phyloP scores from a whole-genome alignment of 2,797 vertebrate species.

The Coilia nasus region DNA sequence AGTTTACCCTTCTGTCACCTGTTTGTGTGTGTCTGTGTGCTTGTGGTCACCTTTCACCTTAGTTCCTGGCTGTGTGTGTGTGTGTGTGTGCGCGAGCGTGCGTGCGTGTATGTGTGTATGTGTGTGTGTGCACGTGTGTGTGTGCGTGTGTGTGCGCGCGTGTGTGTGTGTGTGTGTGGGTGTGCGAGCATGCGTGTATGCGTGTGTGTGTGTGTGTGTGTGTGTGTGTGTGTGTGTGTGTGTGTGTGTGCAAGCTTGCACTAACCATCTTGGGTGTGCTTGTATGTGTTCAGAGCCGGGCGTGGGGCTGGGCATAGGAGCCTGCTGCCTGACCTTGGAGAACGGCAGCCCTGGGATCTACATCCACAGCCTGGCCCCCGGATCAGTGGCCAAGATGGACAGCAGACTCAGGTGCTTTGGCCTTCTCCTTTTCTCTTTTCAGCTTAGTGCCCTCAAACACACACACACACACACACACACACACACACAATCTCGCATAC shows the following conservation, averaged over 20 bases:
- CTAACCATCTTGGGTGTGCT: not conserved
- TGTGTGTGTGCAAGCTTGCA: not conserved
- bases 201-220: not conserved
- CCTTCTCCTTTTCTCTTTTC: not conserved
- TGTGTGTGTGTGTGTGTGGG: conserved; percentile 6
- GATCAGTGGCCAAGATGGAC: conserved; percentile 96
- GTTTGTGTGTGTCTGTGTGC: not conserved
- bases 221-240: not conserved
- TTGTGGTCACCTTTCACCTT: not conserved
- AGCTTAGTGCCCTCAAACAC: too few relatives aligned
- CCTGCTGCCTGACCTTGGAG: conserved; percentile 89
- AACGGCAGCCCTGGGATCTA: conserved; percentile 90
- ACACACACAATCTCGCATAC: too few relatives aligned
- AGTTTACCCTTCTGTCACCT: not conserved
- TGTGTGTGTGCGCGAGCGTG: not conserved
- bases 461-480: not conserved
- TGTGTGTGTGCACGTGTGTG: not conserved
- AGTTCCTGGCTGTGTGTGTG: too few relatives aligned
- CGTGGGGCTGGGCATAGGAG: conserved; percentile 92
- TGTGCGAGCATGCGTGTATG: not conserved
- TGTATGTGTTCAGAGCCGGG: conserved; percentile 77
- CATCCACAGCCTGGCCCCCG: conserved; percentile 92
- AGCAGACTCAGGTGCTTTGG: conserved; percentile 86
- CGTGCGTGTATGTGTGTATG: conserved; percentile 9
- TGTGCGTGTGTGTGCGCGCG: conserved; percentile 13